phyloP scores from a whole-genome alignment of 2,888 invertebrate species.

The Melanostoma scalare region DNA sequence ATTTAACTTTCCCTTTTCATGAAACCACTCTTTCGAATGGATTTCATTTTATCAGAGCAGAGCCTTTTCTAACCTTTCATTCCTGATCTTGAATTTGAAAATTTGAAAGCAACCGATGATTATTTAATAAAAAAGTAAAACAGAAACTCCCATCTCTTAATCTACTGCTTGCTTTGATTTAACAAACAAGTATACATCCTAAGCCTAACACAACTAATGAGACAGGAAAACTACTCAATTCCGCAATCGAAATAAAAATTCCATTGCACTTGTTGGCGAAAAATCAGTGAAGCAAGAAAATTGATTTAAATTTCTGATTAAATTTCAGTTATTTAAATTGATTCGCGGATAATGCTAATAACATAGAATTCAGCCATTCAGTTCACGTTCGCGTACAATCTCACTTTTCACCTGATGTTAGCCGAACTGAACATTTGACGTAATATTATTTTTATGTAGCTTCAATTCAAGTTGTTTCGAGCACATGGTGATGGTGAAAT shows the following conservation, averaged over 20 bases:
- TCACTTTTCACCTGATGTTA: slow-evolving; percentile 38
- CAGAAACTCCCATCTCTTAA: no score
- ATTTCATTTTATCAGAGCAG: no score
- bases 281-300: slow-evolving; percentile 35
- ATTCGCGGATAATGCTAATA: slow-evolving; percentile 16
- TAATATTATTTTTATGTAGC: slow-evolving; percentile 26
- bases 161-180: background rate
- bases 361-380: slow-evolving; percentile 30
- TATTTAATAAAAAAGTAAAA: background rate
- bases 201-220: slow-evolving; percentile 10
- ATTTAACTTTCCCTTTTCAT: no score
- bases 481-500: slow-evolving; percentile 36
- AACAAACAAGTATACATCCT: background rate
- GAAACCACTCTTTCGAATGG: no score
- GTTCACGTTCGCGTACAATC: slow-evolving; percentile 47
- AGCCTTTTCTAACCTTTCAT: no score
- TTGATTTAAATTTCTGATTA: slow-evolving; percentile 39
- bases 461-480: slow-evolving; percentile 44
- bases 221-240: slow-evolving; percentile 39
- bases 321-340: slow-evolving; percentile 29
- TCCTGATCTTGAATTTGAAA: no score
- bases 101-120: background rate
- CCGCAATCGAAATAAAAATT: slow-evolving; percentile 25
- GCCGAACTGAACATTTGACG: slow-evolving; percentile 36
- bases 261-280: slow-evolving; percentile 27